These are phyloP conservation scores for Merodon equestris DNA, from an alignment of 2,888 invertebrate genomes.

Conservation along the genomic window DNA sequence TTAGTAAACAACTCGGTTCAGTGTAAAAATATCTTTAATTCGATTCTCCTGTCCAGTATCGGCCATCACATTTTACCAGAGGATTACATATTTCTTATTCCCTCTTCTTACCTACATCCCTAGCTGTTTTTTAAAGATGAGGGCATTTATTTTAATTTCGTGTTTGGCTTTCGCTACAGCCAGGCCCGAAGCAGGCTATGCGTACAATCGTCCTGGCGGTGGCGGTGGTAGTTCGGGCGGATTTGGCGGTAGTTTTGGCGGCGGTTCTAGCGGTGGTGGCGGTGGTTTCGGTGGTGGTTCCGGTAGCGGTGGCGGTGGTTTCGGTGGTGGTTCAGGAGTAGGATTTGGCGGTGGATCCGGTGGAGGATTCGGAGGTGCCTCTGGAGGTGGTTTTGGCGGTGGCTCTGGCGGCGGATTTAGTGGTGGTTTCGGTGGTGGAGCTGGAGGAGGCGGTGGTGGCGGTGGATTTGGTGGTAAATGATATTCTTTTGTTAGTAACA, in stretches of 20 bases:
- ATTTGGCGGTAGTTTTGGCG: constrained; percentile 70
- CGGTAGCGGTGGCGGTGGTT: constrained; percentile 70
- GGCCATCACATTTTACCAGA: constrained; percentile 66
- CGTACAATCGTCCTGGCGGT: constrained; percentile 79
- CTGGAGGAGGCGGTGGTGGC: constrained; percentile 50
- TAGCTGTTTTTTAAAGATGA: constrained; percentile 73
- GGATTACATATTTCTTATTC: constrained; percentile 55
- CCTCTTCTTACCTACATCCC: constrained; percentile 40
- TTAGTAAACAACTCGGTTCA: constrained; percentile 79
- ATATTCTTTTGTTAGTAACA: neutral
- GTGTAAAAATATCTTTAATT: constrained; percentile 77
- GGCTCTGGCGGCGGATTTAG: constrained; percentile 64
- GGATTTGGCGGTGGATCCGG: constrained; percentile 69
- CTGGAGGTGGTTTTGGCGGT: constrained; percentile 70
- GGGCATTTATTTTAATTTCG: constrained; percentile 78
- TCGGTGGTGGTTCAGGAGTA: constrained; percentile 68
- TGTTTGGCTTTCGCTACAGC: constrained; percentile 78
- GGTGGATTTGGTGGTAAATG: constrained; percentile 69
- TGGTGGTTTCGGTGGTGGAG: constrained; percentile 70
- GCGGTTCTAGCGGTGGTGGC: constrained; percentile 71
- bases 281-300: constrained; percentile 67
- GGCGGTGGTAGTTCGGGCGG: constrained; percentile 75
- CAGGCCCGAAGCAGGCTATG: constrained; percentile 78
- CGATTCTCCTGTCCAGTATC: constrained; percentile 69
- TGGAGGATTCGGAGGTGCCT: constrained; percentile 69